Conservation (phyloP, 2,888 invertebrate genomes). For the Nematopogon swammerdamellus region DNA sequence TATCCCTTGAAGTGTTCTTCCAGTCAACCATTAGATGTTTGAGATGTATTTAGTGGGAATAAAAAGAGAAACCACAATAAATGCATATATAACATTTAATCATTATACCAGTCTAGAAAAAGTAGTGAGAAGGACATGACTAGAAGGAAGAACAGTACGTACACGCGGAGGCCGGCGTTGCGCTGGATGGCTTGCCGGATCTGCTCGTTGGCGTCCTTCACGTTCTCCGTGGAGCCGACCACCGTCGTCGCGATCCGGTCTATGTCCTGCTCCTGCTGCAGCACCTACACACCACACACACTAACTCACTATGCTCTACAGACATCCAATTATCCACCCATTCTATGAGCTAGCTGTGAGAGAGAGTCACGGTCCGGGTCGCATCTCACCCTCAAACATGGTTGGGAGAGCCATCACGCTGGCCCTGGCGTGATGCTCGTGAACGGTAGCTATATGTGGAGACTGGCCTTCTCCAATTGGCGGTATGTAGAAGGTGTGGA, state of each 20-base stretch:
- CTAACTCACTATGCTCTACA: background rate
- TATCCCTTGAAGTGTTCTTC: too few relatives aligned
- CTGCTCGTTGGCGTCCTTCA: conserved; percentile 95
- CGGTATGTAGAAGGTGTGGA: too few relatives aligned
- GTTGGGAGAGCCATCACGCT: too few relatives aligned
- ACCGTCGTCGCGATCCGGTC: conserved; percentile 87
- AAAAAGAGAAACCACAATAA: too few relatives aligned
- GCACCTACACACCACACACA: conserved; percentile 49
- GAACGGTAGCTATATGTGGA: too few relatives aligned
- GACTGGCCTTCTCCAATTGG: too few relatives aligned
- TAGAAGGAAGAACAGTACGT: conserved; percentile 91
- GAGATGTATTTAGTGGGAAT: too few relatives aligned
- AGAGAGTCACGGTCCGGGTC: too few relatives aligned
- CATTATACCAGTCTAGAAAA: conserved; percentile 99
- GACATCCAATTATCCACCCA: too few relatives aligned
- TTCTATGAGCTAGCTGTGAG: too few relatives aligned
- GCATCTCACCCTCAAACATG: background rate
- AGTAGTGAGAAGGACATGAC: conserved; percentile 94
- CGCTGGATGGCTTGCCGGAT: conserved; percentile 96
- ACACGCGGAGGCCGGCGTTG: conserved; percentile 92
- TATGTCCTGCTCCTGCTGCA: conserved; percentile 92
- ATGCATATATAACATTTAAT: conserved; percentile 28
- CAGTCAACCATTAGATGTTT: too few relatives aligned
- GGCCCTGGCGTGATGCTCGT: too few relatives aligned
- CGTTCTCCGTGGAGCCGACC: conserved; percentile 90